A percentile compares a stretch with the other conserved stretches of the same genome.
Conservation (phyloP, 2,113 vertebrate genomes). For the Neomonachus schauinslandi region DNA sequence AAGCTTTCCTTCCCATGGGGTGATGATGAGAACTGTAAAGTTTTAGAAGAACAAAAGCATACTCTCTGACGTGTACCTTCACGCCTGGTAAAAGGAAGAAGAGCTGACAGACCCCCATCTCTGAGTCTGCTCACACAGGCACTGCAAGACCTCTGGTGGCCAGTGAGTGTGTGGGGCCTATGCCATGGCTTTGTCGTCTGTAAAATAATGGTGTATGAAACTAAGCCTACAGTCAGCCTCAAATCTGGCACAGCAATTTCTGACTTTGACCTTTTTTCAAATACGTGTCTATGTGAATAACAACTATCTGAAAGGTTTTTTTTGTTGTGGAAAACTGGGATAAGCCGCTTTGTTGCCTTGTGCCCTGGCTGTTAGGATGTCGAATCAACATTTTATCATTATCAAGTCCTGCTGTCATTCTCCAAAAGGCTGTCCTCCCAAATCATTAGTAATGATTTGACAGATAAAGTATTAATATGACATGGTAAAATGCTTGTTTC, state of each 20-base stretch:
- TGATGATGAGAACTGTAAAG: not conserved
- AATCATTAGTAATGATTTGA: not conserved
- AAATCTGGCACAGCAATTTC: not conserved
- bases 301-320: not conserved
- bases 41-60: not conserved
- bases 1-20: not conserved
- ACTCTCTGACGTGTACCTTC: not conserved
- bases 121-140: not conserved
- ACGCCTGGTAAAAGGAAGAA: not conserved
- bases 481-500: constrained; percentile 42
- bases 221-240: not conserved
- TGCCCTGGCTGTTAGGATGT: not conserved
- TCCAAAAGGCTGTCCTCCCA: not conserved
- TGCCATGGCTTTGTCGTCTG: not conserved
- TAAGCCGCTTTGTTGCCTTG: constrained; percentile 22
- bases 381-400: not conserved
- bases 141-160: rapidly evolving
- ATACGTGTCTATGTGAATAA: not conserved
- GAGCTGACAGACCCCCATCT: not conserved
- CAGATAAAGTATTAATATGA: not conserved
- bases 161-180: not conserved
- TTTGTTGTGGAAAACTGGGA: constrained; percentile 46
- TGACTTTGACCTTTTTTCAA: not conserved
- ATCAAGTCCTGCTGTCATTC: not conserved
- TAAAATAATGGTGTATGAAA: not conserved